These are phyloP conservation scores for Cinara cedri DNA, from an alignment of 2,888 invertebrate species.

Conservation along the genomic window DNA sequence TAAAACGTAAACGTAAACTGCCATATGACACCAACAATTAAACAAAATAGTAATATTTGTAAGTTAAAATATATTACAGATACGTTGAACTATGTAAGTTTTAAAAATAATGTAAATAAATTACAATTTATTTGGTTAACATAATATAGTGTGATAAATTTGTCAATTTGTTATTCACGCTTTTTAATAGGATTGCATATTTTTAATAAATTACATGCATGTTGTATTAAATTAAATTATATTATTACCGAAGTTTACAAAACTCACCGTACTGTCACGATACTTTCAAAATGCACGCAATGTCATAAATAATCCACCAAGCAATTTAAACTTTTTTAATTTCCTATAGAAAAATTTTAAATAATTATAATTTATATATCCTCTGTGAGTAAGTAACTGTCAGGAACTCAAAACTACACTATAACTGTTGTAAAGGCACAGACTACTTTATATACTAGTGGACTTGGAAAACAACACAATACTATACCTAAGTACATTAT, in stretches of 20 bases:
- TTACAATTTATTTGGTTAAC: not conserved
- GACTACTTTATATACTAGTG: constrained; percentile 34
- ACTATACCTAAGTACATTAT: constrained; percentile 52
- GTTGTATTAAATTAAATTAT: not conserved
- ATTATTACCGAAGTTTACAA: not conserved
- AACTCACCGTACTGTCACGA: constrained; percentile 13
- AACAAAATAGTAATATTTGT: no score
- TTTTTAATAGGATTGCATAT: not conserved
- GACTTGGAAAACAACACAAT: constrained; percentile 40
- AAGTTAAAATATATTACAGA: no score
- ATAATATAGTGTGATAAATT: not conserved
- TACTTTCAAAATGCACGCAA: not conserved
- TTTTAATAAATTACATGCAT: not conserved
- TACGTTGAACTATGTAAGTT: no score
- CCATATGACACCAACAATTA: no score
- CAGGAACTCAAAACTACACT: constrained; percentile 16
- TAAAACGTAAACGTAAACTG: no score
- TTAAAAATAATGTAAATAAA: not conserved
- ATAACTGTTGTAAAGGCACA: not conserved
- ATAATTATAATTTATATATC: not conserved
- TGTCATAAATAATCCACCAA: not conserved
- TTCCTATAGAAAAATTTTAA: not conserved
- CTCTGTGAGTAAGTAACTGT: not conserved
- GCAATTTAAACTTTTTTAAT: not conserved
- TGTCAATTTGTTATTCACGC: not conserved